Conservation (phyloP, 2,113 vertebrate genomes). For the Poeciliopsis occidentalis region DNA sequence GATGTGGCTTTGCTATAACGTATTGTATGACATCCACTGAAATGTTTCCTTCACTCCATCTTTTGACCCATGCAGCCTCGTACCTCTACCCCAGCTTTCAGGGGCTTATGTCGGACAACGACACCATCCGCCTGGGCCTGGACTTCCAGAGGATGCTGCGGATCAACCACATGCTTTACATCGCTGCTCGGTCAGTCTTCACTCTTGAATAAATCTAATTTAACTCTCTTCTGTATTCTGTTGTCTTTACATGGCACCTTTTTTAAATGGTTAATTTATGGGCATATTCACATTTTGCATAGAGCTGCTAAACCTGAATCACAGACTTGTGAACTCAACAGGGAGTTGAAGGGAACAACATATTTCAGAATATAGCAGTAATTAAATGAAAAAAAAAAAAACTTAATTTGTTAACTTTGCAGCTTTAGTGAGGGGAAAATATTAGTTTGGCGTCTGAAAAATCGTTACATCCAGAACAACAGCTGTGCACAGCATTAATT, state of each 20-base stretch:
- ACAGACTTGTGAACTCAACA: no score
- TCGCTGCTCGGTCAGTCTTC: constrained; percentile 88
- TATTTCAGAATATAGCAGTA: no score
- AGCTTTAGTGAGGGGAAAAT: neutral
- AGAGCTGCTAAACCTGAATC: no score
- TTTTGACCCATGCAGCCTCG: constrained; percentile 71
- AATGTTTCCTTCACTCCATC: neutral
- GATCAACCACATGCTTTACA: constrained; percentile 88
- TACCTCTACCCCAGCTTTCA: constrained; percentile 85
- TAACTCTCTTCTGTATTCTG: neutral
- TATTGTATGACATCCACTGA: neutral
- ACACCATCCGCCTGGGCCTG: constrained; percentile 85
- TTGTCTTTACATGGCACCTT: no score
- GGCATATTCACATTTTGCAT: no score
- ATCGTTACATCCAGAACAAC: neutral
- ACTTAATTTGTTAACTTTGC: neutral
- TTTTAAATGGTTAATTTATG: no score
- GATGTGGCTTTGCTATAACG: neutral
- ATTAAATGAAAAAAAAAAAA: neutral
- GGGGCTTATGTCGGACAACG: constrained; percentile 86
- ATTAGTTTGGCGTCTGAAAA: neutral
- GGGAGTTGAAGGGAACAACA: no score
- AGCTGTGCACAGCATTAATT: neutral
- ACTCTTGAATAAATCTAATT: neutral
- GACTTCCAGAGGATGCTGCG: constrained; percentile 92